These are phyloP conservation scores for Tangara arthus DNA, from an alignment of 2,797 vertebrate genomes.

Conservation along the genomic window DNA sequence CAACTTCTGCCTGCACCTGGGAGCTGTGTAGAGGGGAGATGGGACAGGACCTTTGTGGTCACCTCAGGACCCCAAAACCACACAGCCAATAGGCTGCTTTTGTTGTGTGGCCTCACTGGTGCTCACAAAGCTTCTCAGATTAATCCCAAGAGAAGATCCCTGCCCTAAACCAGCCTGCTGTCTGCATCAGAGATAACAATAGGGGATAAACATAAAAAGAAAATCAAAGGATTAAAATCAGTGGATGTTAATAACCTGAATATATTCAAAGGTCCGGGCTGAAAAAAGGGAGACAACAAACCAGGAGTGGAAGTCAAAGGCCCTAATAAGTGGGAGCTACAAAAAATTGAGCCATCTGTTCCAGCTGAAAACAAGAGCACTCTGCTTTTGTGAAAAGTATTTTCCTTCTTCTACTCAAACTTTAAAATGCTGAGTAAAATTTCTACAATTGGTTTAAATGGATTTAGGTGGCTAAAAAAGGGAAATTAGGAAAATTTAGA, in stretches of 20 bases:
- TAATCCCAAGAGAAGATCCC: neutral
- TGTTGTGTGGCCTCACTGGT: rapidly evolving
- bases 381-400: neutral
- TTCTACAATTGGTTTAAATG: neutral
- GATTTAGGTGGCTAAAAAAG: neutral
- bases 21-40: neutral
- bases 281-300: neutral
- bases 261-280: neutral
- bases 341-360: neutral
- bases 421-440: neutral
- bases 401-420: neutral
- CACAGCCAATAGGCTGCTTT: rapidly evolving
- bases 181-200: neutral
- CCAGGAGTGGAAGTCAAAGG: neutral
- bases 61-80: neutral
- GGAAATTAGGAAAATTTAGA: neutral
- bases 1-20: neutral
- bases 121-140: neutral
- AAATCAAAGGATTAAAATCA: neutral
- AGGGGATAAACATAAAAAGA: neutral
- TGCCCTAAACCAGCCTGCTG: neutral
- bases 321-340: neutral
- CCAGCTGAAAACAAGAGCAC: neutral
- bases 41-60: neutral
- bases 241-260: neutral